Evolutionary conservation across 2,888 invertebrate species (phyloP).

Genomic region (Tachystola acroxantha): DNA sequence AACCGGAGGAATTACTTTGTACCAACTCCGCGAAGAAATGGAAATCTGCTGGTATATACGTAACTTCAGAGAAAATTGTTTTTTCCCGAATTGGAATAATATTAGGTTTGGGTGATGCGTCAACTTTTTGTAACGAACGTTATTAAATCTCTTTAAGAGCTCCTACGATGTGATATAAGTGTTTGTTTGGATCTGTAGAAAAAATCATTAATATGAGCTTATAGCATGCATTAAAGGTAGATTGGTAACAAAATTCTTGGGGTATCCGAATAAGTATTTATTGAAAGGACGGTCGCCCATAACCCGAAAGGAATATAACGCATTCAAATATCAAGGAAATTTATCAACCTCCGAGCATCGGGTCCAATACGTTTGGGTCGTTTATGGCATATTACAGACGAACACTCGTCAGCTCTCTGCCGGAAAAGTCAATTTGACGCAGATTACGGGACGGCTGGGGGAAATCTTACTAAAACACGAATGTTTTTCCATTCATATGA

Average conservation of each 20-base stretch:
- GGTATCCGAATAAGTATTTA: conserved; percentile 44
- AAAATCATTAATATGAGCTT: conserved; percentile 57
- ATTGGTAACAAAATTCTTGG: conserved; percentile 43
- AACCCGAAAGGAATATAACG: conserved; percentile 62
- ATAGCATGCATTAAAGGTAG: conserved; percentile 23
- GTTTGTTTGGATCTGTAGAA: conserved; percentile 15
- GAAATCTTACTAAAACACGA: conserved; percentile 54
- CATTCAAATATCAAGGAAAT: conserved; percentile 74
- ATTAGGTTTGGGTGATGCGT: conserved; percentile 54
- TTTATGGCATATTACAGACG: conserved; percentile 70
- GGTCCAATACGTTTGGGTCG: conserved; percentile 70
- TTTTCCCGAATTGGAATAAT: conserved; percentile 54
- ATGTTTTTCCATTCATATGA: conserved; percentile 50
- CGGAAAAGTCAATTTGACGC: conserved; percentile 73
- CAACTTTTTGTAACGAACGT: conserved; percentile 47
- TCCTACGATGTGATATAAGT: conserved; percentile 6
- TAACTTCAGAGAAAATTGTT: conserved; percentile 67
- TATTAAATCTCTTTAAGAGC: conserved; percentile 42
- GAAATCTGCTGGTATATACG: conserved; percentile 70
- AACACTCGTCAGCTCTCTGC: conserved; percentile 65
- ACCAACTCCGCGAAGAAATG: conserved; percentile 64
- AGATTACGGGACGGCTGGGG: conserved; percentile 61
- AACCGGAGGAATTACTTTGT: conserved; percentile 69
- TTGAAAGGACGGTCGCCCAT: conserved; percentile 52
- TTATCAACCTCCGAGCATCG: conserved; percentile 66